Evolutionary conservation across 1,140 invertebrate genomes (phyloP), one percentile per base, ranked within the genome.

Genomic region (Orius insidiosus): DNA sequence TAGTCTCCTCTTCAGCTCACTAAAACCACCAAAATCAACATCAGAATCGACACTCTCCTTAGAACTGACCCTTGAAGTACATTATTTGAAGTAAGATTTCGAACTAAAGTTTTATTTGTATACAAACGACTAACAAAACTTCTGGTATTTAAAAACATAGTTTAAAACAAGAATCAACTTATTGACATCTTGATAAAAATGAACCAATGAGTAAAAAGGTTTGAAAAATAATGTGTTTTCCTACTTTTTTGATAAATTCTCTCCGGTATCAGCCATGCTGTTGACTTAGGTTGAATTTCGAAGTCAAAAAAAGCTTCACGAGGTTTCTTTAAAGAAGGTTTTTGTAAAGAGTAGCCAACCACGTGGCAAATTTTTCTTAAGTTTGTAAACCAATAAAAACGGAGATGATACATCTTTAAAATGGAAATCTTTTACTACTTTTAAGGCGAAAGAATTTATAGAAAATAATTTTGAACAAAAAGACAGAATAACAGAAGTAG

Each of bases 1-100:
- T 37, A 84, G 56, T 24, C 85, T 70, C 36, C 90, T 71, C 66
- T 98, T 98, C 44, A 86, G 66, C 66, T 97, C 92, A 76, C 89
- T 96, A 59, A 42, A 76, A 75, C 37, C 56, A 59, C 51, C 45
- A 45, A 44, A n/a, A 53, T 33, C 19, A 15, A 46, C 16, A 45
- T 14, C 33, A 35, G 7, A 16, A 3, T 15, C 38, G 14, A 40
- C 2, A 40, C 10, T 10, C 16, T 15, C 38, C 11, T n/a, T n/a
- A 40, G 14, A 15, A 40, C 38, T 15, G 16, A 40, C 38, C 38
- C 38, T 15, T 40, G 11, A 14, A 18, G 16, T 10, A 18, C 11
- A 13, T 19, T 19, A 44, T 13, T 31, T 44, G 11, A 11, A 15
- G 42, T n/a, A 31, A 44, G n/a, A n/a, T 44, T 15, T 19, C 42